phyloP scores from a whole-genome alignment of 2,113 vertebrate genomes.

The Phoxinus phoxinus region DNA sequence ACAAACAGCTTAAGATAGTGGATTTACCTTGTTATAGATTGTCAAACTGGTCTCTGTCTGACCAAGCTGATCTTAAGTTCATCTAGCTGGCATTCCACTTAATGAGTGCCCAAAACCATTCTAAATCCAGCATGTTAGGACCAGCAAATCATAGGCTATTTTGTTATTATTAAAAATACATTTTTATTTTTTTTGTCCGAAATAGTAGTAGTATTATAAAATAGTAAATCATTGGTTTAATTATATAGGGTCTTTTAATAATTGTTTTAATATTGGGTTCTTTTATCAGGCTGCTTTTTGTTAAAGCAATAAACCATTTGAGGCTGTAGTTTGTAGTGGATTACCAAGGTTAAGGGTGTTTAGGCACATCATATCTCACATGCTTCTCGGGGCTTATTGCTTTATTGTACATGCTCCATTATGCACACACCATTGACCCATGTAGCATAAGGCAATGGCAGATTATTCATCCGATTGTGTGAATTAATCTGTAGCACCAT shows the following conservation, averaged over 20 bases:
- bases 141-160: too few species aligned
- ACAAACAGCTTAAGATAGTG: not conserved
- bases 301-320: not conserved
- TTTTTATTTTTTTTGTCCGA: too few species aligned
- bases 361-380: not conserved
- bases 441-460: not conserved
- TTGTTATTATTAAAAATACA: too few species aligned
- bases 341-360: constrained; percentile 6
- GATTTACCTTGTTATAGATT: too few species aligned
- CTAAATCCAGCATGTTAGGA: too few species aligned
- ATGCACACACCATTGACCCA: not conserved
- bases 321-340: not conserved
- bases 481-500: not conserved
- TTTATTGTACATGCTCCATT: not conserved
- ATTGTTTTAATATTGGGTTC: not conserved
- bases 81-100: too few species aligned
- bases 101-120: too few species aligned
- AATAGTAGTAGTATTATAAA: not conserved
- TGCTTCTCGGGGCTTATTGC: not conserved
- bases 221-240: not conserved
- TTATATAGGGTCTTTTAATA: not conserved
- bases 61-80: too few species aligned
- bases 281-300: not conserved
- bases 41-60: too few species aligned
- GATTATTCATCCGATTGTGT: not conserved